phyloP scores from a whole-genome alignment of 2,113 vertebrate genomes.

The Nibea coibor region DNA sequence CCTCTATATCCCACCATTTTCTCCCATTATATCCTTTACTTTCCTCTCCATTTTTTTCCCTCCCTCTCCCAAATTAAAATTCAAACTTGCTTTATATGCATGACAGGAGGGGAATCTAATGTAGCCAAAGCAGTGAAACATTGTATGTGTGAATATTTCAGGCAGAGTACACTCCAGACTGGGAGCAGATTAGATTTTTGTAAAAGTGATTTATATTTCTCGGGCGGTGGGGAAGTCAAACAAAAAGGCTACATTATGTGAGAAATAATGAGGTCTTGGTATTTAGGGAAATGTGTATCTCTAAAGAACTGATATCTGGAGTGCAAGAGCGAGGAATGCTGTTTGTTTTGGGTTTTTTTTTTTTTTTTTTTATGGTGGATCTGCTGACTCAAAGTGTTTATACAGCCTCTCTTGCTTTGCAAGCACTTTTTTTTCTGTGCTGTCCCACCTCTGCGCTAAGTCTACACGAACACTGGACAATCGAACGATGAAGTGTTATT shows the following conservation, averaged over 20 bases:
- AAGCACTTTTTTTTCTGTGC: constrained; percentile 37
- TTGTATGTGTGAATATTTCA: constrained; percentile 18
- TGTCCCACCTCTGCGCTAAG: constrained; percentile 19
- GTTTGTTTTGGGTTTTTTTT: constrained; percentile 4
- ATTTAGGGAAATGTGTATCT: constrained; percentile 17
- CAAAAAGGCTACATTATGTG: background rate
- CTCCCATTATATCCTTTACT: constrained; percentile 17
- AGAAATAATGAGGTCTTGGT: background rate
- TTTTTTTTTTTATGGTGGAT: background rate
- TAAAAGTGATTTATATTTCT: constrained; percentile 18
- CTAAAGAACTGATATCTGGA: background rate
- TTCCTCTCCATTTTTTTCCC: background rate
- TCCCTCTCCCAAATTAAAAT: constrained; percentile 39
- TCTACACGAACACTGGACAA: constrained; percentile 23
- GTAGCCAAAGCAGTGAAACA: constrained; percentile 11
- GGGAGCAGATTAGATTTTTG: background rate
- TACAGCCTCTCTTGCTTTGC: constrained; percentile 29
- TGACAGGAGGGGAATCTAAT: constrained; percentile 12
- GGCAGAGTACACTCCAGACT: background rate
- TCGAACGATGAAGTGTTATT: constrained; percentile 6
- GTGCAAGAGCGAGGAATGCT: background rate
- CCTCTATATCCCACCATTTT: background rate
- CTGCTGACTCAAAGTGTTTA: constrained; percentile 57
- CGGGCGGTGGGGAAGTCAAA: background rate
- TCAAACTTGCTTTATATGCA: constrained; percentile 41